phyloP scores from a whole-genome alignment of 2,113 vertebrate genomes.

The Gorsachius goisagi region DNA sequence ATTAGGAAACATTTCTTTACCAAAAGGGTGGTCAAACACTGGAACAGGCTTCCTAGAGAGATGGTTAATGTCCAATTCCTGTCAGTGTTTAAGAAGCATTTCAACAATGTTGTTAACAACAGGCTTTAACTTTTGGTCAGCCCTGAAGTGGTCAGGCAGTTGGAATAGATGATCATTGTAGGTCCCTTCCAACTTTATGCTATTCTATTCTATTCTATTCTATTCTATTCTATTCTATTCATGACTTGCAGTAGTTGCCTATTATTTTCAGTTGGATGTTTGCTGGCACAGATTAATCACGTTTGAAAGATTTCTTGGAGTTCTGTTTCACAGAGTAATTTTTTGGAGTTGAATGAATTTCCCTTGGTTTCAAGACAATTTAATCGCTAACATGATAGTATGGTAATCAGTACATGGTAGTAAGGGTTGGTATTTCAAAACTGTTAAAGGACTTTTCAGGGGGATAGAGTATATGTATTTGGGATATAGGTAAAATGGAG shows the following conservation, averaged over 20 bases:
- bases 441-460: neutral
- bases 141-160: no score
- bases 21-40: fast-evolving
- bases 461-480: neutral
- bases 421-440: neutral
- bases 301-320: neutral
- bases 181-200: neutral
- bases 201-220: neutral
- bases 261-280: neutral
- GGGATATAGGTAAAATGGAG: neutral
- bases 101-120: neutral
- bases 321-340: neutral
- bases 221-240: neutral
- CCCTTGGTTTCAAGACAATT: neutral
- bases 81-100: neutral
- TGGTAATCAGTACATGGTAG: no score
- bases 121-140: neutral
- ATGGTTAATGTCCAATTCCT: fast-evolving
- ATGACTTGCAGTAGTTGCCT: neutral
- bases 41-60: neutral
- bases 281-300: neutral
- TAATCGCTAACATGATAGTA: neutral
- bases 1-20: neutral
- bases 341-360: neutral
- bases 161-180: neutral